These are phyloP conservation scores for Heliothis peltigera DNA, from an alignment of 2,888 invertebrate genomes.

Conservation along the genomic window DNA sequence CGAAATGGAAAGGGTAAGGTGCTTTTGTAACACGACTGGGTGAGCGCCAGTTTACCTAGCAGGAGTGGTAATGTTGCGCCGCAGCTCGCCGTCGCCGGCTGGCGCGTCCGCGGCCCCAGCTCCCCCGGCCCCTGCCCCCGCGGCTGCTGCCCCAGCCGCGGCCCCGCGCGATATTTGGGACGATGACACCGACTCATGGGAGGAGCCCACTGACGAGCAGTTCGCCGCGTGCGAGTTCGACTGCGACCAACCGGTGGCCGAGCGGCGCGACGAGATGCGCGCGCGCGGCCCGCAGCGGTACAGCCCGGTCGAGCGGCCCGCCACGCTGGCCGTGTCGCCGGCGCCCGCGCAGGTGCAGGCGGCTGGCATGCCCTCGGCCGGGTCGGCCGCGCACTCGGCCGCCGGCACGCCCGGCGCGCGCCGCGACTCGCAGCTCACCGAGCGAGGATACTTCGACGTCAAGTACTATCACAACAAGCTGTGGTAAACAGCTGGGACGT, in stretches of 20 bases:
- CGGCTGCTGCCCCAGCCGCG: not conserved
- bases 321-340: constrained; percentile 24
- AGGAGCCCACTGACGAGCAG: constrained; percentile 18
- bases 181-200: constrained; percentile 8
- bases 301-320: constrained; percentile 24
- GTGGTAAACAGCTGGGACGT: constrained; percentile 88
- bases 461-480: constrained; percentile 94
- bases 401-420: constrained; percentile 62
- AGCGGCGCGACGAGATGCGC: constrained; percentile 10
- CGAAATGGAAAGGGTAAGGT: not conserved
- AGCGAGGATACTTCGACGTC: constrained; percentile 93
- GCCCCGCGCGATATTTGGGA: constrained; percentile 16
- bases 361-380: constrained; percentile 54
- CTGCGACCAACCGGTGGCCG: constrained; percentile 11
- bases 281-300: not conserved
- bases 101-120: not conserved
- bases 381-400: constrained; percentile 33
- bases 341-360: constrained; percentile 14
- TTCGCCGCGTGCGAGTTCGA: constrained; percentile 15
- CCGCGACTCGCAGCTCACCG: constrained; percentile 88
- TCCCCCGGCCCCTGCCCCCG: not conserved
- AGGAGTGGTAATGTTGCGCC: constrained; percentile 6
- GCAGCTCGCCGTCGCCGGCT: constrained; percentile 14
- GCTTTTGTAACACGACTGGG: not conserved
- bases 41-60: constrained; percentile 10